A percentile compares a stretch with the other conserved stretches of the same genome.
phyloP scores from a whole-genome alignment of 2,888 invertebrate genomes.

The Cheilosia soror region DNA sequence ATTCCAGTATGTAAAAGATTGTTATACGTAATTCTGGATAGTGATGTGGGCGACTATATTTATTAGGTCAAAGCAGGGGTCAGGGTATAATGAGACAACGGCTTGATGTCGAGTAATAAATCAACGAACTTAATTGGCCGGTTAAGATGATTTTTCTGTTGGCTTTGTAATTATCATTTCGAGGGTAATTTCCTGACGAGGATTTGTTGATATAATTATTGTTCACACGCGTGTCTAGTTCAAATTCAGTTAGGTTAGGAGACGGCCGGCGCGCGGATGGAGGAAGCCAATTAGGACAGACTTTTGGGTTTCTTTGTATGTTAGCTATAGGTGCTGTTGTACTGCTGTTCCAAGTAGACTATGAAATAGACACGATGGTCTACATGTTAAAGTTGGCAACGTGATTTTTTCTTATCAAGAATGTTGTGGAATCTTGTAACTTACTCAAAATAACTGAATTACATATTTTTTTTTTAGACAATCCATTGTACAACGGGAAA shows the following conservation, averaged over 20 bases:
- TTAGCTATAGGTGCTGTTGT: too few species aligned
- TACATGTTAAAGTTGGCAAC: too few species aligned
- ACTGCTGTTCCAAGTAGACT: too few species aligned
- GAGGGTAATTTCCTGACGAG: slow-evolving; percentile 29
- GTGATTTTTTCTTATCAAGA: too few species aligned
- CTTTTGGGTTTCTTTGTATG: not conserved
- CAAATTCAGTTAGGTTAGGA: not conserved
- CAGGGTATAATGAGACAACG: not conserved
- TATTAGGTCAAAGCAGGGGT: slow-evolving; percentile 28
- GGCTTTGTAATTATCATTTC: slow-evolving; percentile 39
- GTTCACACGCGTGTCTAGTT: slow-evolving; percentile 19
- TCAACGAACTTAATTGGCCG: slow-evolving; percentile 55
- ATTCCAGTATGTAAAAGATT: slow-evolving; percentile 17
- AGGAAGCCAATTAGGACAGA: slow-evolving; percentile 1
- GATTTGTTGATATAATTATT: slow-evolving; percentile 25
- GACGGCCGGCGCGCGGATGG: not conserved
- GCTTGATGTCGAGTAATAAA: slow-evolving; percentile 41
- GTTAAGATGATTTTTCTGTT: slow-evolving; percentile 52
- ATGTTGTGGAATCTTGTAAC: too few species aligned
- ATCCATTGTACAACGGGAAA: too few species aligned
- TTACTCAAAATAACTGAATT: too few species aligned
- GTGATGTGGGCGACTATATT: slow-evolving; percentile 5
- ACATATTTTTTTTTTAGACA: too few species aligned
- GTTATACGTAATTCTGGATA: slow-evolving; percentile 39
- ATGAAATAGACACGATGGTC: too few species aligned